Conservation (phyloP, 2,113 vertebrate genomes). For the Tragulus kanchil region DNA sequence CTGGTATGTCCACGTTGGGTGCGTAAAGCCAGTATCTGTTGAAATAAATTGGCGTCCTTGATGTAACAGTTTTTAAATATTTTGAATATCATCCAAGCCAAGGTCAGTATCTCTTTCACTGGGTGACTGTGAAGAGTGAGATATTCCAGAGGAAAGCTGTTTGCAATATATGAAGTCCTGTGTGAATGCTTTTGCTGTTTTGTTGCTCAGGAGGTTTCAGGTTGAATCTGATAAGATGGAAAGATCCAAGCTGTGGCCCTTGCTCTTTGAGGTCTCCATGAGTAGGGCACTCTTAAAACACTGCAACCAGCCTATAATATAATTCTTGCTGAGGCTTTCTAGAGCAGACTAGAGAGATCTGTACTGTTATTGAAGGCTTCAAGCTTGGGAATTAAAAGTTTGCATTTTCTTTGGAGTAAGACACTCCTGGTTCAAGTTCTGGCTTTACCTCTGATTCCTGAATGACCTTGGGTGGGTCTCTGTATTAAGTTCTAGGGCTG, state of each 20-base stretch:
- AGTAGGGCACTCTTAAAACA: background rate
- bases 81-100: background rate
- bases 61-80: background rate
- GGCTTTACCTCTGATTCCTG: no score
- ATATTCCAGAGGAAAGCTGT: background rate
- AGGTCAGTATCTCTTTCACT: background rate
- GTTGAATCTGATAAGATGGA: background rate
- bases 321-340: background rate
- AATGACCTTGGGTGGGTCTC: no score
- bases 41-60: background rate
- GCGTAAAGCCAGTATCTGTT: background rate
- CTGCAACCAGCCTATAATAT: background rate
- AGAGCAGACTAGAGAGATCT: background rate
- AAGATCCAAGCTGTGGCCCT: accelerated
- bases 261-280: background rate
- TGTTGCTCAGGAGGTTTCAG: background rate
- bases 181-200: background rate
- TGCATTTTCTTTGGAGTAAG: background rate
- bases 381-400: background rate
- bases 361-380: background rate
- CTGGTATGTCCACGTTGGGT: no score
- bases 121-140: background rate
- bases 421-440: background rate
- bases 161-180: background rate
- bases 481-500: background rate